phyloP scores from a whole-genome alignment of 2,888 invertebrate species.

The Limnephilus rhombicus region DNA sequence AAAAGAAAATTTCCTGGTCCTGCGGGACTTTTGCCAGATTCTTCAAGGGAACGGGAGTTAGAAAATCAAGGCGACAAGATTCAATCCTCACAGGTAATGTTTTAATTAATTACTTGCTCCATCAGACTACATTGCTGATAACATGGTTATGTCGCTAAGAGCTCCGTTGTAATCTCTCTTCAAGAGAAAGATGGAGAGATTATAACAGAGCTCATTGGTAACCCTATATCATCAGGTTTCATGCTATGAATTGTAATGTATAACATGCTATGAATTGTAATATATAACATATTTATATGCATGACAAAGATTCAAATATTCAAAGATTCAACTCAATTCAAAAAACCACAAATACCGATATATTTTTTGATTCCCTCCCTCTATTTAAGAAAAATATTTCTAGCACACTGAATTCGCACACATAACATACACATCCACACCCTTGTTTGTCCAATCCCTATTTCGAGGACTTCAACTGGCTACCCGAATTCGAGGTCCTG shows the following conservation, averaged over 20 bases:
- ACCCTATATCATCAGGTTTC: not conserved
- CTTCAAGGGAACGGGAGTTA: conserved; percentile 61
- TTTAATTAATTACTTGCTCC: not conserved
- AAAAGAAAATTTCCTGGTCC: conserved; percentile 75
- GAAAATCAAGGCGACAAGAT: conserved; percentile 57
- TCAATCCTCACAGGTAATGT: conserved; percentile 58
- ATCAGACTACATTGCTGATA: not conserved
- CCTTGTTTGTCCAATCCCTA: too few relatives aligned
- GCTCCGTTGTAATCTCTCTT: not conserved
- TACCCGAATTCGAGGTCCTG: too few relatives aligned
- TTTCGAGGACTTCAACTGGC: too few relatives aligned
- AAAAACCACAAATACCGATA: too few relatives aligned
- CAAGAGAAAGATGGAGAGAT: not conserved
- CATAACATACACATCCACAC: too few relatives aligned
- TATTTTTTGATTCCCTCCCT: too few relatives aligned
- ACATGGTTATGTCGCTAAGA: not conserved
- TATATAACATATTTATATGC: not conserved
- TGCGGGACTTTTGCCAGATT: conserved; percentile 73
- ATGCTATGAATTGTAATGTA: not conserved
- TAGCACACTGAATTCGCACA: too few relatives aligned
- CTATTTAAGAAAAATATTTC: too few relatives aligned
- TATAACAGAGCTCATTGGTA: not conserved
- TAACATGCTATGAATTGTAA: not conserved
- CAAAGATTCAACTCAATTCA: too few relatives aligned
- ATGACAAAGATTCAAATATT: too few relatives aligned